Base-by-base conservation (phyloP, 2,113 vertebrate species). In the Hiodon alosoides region DNA sequence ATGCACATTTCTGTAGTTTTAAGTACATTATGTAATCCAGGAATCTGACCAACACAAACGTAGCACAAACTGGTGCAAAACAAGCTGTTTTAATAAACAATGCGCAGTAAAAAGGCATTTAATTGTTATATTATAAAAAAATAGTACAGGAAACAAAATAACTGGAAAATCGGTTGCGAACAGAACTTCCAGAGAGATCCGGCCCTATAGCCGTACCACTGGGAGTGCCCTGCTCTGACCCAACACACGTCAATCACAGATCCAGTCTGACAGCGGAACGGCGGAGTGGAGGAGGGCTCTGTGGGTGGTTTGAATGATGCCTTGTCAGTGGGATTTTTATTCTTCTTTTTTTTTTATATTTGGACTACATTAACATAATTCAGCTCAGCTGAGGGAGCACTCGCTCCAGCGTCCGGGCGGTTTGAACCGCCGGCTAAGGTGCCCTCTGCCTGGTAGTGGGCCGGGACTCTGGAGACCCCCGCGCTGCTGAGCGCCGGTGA, bases 301-400 rank as follows among this genome's bases (percentile, higher is more conserved):
- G 88, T 89, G 86, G 88, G 88, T 54, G 88, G 83, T 78, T 82
- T 65, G 55, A 61, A 61, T 70, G 61, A 68, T 69, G 79, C 55
- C 50, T 68, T 69, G 69, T 79, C 77, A 67, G 67, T 79, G 79
- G 82, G 72, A 80, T 48, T 78, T 80, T 71, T 81, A 47, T 51
- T 16, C 14, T 31, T 5, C 31, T 67, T 11, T 10, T 47, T 50
- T 14, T 14, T 59, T 14, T 16, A 2, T 16, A 0, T 51, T 55
- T 46, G 58, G 60, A 6, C 16, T 69, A 16, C 68, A 46, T 61
- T n/a, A 61, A 51, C 59, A 72, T 64, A 51, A 50, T 62, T 73
- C 48, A 47, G 7, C 47, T 14, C 31, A 7, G 62, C 67, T 7
- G 17, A 17, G 11, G 3, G 52, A 67, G 6, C 53, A 48, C 17